A percentile compares a stretch with the other conserved stretches of the same genome.
These are phyloP conservation scores for Rhabdomys dilectus DNA, from an alignment of 2,113 vertebrate species.

Conservation along the genomic window DNA sequence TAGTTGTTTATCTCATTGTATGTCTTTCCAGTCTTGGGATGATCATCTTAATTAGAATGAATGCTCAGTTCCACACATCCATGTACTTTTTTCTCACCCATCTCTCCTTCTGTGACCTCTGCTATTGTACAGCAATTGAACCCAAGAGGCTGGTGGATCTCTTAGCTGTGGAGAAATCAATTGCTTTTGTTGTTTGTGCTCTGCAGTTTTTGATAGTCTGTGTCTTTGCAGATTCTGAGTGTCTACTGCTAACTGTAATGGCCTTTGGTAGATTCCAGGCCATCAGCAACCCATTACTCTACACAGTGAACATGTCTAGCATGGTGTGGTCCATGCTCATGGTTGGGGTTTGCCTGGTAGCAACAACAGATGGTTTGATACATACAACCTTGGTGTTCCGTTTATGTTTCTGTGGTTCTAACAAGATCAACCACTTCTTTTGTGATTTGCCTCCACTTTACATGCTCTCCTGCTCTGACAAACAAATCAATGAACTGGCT, in stretches of 20 bases:
- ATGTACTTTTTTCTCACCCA: slow-evolving; percentile 67
- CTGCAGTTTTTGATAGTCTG: background rate
- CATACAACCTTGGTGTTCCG: background rate
- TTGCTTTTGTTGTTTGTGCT: background rate
- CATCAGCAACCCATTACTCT: background rate
- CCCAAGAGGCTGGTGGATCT: slow-evolving; percentile 25
- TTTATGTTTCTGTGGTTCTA: slow-evolving; percentile 31
- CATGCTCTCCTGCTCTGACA: background rate
- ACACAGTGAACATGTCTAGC: background rate
- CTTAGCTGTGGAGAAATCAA: background rate
- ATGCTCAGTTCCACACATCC: background rate
- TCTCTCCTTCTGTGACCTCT: slow-evolving; percentile 44
- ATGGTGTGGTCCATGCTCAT: background rate
- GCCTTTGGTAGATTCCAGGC: background rate
- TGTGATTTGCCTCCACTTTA: slow-evolving; percentile 33
- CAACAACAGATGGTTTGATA: background rate
- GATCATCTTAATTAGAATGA: background rate
- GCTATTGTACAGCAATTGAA: background rate
- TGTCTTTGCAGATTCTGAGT: slow-evolving; percentile 24
- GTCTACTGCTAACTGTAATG: background rate
- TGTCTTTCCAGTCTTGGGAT: background rate
- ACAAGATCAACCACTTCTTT: slow-evolving; percentile 32
- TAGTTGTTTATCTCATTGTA: background rate
- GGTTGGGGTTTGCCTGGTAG: background rate
- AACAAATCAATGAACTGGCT: background rate